A percentile compares a stretch with the other conserved stretches of the same genome.
phyloP scores from a whole-genome alignment of 1,140 invertebrate species.

The Nasonia vitripennis region DNA sequence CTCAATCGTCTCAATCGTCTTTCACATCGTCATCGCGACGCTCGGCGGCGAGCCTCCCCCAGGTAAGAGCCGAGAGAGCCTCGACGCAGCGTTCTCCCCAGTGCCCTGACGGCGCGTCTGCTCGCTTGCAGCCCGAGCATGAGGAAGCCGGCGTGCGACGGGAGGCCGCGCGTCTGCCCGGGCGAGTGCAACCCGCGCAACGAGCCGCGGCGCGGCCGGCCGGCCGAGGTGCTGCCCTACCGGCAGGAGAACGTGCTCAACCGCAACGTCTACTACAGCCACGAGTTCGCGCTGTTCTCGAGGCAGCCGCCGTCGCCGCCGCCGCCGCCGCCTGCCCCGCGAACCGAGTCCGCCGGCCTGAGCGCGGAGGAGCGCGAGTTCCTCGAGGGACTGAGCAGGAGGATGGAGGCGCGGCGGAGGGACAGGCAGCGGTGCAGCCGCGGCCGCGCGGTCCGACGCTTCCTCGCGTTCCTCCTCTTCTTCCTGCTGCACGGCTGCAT shows the following conservation, averaged over 20 bases:
- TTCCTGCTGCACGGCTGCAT: conserved; percentile 28
- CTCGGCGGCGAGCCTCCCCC: no score
- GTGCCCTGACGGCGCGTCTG: no score
- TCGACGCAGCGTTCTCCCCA: no score
- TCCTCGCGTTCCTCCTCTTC: conserved; percentile 22
- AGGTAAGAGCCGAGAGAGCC: no score
- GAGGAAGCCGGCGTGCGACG: not conserved
- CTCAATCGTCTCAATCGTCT: no score
- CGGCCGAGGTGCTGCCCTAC: not conserved
- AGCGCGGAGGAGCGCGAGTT: conserved; percentile 24
- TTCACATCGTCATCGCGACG: no score
- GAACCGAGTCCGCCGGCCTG: not conserved
- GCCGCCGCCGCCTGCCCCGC: no score
- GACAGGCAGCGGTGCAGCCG: not conserved
- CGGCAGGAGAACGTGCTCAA: not conserved
- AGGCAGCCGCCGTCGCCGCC: not conserved
- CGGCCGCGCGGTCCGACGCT: not conserved
- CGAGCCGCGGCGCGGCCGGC: not conserved
- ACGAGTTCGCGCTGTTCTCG: conserved; percentile 12
- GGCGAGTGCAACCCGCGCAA: not conserved
- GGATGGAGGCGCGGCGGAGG: not conserved
- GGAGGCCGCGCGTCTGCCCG: not conserved
- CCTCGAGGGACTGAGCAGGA: not conserved
- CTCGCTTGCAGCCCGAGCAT: not conserved
- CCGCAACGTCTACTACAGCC: not conserved